Conservation (phyloP, 92 coral and sea anemone species). For the Paramuricea clavata region DNA sequence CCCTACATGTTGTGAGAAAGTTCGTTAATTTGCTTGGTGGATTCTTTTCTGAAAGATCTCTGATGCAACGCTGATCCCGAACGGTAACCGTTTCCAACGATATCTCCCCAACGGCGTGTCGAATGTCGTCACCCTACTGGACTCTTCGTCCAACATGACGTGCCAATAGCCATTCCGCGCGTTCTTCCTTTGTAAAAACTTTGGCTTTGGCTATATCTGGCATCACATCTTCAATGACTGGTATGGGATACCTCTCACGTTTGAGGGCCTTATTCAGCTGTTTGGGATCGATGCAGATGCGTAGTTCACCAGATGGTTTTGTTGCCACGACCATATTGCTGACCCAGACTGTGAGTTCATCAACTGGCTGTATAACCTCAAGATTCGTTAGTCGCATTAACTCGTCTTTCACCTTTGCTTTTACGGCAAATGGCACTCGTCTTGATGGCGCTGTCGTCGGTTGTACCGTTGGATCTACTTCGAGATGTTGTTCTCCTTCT, state of each 20-base stretch:
- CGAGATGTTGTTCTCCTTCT: background rate
- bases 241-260: constrained; percentile 46
- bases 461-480: background rate
- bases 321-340: constrained; percentile 43
- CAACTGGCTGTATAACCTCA: constrained; percentile 49
- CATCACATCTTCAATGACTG: constrained; percentile 45
- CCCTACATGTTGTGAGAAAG: background rate
- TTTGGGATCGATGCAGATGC: constrained; percentile 59
- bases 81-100: constrained; percentile 48
- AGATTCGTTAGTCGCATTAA: too few relatives aligned
- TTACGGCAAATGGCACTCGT: too few relatives aligned
- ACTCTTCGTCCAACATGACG: constrained; percentile 30
- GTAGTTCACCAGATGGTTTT: constrained; percentile 48
- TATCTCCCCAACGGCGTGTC: constrained; percentile 45
- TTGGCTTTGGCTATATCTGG: constrained; percentile 44
- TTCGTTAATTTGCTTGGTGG: constrained; percentile 10
- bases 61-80: constrained; percentile 34
- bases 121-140: constrained; percentile 43
- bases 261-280: constrained; percentile 53
- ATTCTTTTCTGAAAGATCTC: constrained; percentile 51
- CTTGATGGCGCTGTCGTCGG: too few relatives aligned
- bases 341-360: constrained; percentile 56
- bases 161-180: constrained; percentile 29
- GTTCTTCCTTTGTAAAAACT: constrained; percentile 45
- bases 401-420: too few relatives aligned